A percentile compares a stretch with the other conserved stretches of the same genome.
Evolutionary conservation across 2,113 vertebrate genomes (phyloP).

Genomic region (Circaetus cinerascens): DNA sequence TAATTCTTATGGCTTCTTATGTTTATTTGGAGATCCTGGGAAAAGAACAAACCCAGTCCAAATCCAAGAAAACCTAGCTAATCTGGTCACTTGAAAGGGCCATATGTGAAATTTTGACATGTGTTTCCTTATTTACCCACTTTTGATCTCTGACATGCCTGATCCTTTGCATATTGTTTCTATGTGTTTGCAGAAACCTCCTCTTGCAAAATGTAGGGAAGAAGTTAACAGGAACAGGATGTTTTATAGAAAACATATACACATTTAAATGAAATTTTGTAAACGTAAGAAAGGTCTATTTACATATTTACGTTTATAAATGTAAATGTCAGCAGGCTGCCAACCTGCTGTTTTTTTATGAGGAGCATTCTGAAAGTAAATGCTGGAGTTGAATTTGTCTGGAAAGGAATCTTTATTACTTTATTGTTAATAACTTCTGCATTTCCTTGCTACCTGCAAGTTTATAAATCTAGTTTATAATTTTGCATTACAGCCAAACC

Average conservation of each 20-base stretch:
- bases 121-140: neutral
- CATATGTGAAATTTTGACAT: neutral
- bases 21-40: neutral
- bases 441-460: neutral
- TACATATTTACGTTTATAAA: neutral
- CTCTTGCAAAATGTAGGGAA: conserved; percentile 19
- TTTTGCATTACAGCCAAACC: neutral
- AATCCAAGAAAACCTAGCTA: neutral
- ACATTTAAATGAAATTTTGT: neutral
- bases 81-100: neutral
- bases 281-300: neutral
- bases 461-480: neutral
- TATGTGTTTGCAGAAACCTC: conserved; percentile 48
- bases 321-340: neutral
- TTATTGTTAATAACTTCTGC: neutral
- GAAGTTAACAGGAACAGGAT: conserved; percentile 57
- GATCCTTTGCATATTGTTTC: conserved; percentile 2
- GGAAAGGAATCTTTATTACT: neutral
- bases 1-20: neutral
- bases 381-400: neutral
- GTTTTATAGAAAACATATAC: conserved; percentile 29
- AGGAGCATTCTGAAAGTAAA: neutral
- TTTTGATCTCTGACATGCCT: neutral
- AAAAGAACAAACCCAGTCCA: neutral
- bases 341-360: neutral